Conservation (phyloP, 2,113 vertebrate species). For the Mirza zaza region DNA sequence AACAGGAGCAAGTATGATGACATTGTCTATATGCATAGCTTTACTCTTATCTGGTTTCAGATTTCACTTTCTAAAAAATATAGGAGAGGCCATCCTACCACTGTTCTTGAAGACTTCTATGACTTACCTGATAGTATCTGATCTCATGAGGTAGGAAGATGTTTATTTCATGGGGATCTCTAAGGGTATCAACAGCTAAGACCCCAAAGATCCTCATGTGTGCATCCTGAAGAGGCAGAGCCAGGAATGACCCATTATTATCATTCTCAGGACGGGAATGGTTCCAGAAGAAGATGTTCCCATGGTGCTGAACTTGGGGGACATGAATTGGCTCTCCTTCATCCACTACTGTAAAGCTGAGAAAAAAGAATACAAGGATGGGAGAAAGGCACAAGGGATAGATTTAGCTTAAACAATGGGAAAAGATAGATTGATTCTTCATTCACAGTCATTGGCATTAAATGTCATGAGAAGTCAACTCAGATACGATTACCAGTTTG, state of each 20-base stretch:
- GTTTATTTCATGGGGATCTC: conserved; percentile 75
- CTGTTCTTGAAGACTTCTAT: neutral
- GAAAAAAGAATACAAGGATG: neutral
- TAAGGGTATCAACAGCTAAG: conserved; percentile 85
- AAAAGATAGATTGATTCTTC: neutral
- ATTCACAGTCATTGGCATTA: neutral
- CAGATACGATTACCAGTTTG: conserved; percentile 29
- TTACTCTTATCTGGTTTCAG: neutral
- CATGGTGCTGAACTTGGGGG: conserved; percentile 84
- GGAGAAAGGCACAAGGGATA: neutral
- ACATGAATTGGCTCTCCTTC: conserved; percentile 84
- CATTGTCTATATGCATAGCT: neutral
- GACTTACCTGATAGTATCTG: conserved; percentile 85
- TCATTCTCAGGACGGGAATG: conserved; percentile 48
- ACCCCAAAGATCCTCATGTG: conserved; percentile 84
- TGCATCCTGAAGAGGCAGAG: conserved; percentile 83
- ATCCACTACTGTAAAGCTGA: conserved; percentile 85
- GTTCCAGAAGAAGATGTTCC: conserved; percentile 87
- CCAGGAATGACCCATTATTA: conserved; percentile 84
- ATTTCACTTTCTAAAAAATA: neutral
- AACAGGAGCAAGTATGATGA: neutral
- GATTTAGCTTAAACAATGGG: conserved; percentile 23
- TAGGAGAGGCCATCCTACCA: neutral
- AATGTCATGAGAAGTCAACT: neutral
- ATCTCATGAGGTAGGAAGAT: conserved; percentile 86